Conservation (phyloP, 2,888 invertebrate species). For the Emmelina monodactyla region DNA sequence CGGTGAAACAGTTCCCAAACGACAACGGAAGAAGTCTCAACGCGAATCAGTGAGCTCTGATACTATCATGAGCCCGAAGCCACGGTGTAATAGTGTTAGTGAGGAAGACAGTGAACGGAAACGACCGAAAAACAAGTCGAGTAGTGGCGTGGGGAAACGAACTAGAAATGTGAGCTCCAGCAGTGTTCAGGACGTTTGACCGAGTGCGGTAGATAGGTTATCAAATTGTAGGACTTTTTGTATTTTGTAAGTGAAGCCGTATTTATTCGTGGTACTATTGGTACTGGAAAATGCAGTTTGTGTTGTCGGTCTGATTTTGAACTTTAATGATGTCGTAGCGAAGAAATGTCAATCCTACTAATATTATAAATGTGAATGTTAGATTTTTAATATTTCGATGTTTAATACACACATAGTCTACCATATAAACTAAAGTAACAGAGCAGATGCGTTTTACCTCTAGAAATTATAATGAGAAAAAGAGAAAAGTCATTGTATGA, state of each 20-base stretch:
- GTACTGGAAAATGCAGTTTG: no score
- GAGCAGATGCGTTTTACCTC: no score
- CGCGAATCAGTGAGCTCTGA: constrained; percentile 70
- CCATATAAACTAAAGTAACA: no score
- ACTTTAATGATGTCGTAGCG: no score
- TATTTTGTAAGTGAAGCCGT: constrained; percentile 3
- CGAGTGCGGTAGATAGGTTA: constrained; percentile 38
- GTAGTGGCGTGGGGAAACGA: constrained; percentile 49
- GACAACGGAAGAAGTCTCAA: constrained; percentile 75
- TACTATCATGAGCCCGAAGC: constrained; percentile 49
- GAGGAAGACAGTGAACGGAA: constrained; percentile 51
- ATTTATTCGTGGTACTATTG: no score
- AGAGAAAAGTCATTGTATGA: no score
- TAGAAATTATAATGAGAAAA: no score
- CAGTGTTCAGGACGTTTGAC: constrained; percentile 45
- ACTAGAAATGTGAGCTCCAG: constrained; percentile 48
- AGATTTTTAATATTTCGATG: no score
- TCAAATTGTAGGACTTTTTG: constrained; percentile 35
- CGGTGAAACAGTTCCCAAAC: constrained; percentile 62
- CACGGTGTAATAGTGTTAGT: constrained; percentile 59
- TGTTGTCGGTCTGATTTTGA: no score
- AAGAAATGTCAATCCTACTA: no score
- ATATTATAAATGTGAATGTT: no score
- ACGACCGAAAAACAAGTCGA: constrained; percentile 48
- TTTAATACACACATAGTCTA: no score